These are phyloP conservation scores for Himantopus leucocephalus DNA, from an alignment of 2,113 vertebrate genomes.

Conservation along the genomic window DNA sequence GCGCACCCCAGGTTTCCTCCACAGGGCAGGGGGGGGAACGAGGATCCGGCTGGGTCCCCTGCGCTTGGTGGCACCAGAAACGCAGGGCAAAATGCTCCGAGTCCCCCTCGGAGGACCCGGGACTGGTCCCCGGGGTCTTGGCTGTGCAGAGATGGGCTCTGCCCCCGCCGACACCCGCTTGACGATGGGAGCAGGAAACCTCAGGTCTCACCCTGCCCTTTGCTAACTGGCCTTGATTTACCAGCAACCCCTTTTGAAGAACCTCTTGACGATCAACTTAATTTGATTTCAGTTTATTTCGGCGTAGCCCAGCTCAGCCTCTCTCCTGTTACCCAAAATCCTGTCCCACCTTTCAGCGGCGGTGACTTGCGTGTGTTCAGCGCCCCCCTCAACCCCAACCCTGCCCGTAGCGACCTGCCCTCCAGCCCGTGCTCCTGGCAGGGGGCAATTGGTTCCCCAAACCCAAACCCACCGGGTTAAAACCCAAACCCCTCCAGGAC, in stretches of 20 bases:
- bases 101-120: rapidly evolving
- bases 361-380: rapidly evolving
- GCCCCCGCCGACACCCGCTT: rapidly evolving
- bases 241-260: not conserved
- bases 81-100: rapidly evolving
- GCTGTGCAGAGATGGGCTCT: not conserved
- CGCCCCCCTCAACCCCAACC: not conserved
- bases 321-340: rapidly evolving
- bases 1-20: not conserved
- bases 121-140: rapidly evolving
- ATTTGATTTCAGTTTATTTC: not conserved
- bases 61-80: not conserved
- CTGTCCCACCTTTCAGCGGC: not conserved
- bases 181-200: not conserved
- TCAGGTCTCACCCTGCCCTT: not conserved
- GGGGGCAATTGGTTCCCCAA: not conserved
- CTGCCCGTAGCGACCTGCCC: not conserved
- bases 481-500: not conserved
- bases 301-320: not conserved
- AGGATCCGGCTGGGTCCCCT: rapidly evolving
- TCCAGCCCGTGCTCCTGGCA: rapidly evolving
- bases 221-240: not conserved
- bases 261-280: not conserved
- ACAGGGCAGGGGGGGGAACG: rapidly evolving
- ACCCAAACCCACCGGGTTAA: not conserved